Conservation (phyloP, 64 coral and sea anemone genomes). For the Actinia tenebrosa region DNA sequence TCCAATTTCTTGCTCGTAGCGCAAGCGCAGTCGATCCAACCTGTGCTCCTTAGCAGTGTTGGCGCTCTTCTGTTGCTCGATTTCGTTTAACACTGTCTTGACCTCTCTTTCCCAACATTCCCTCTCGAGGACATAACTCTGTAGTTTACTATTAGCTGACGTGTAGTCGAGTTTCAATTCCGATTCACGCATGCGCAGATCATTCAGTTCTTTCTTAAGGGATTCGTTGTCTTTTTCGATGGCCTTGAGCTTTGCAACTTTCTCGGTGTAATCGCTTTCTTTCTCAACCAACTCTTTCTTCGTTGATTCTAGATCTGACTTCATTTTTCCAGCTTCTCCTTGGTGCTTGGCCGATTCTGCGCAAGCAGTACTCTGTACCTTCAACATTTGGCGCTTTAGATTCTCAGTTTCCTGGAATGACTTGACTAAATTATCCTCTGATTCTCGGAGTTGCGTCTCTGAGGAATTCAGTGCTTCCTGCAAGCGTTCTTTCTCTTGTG, state of each 20-base stretch:
- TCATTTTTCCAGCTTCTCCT: constrained; percentile 59
- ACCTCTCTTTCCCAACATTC: constrained; percentile 91
- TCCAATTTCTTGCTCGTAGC: constrained; percentile 82
- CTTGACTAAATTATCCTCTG: constrained; percentile 47
- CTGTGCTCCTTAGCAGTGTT: constrained; percentile 74
- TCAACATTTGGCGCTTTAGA: constrained; percentile 70
- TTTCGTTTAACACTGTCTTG: constrained; percentile 69
- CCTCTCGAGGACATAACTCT: constrained; percentile 83
- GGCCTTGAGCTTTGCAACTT: constrained; percentile 42
- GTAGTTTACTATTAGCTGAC: constrained; percentile 83
- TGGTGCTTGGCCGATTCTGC: constrained; percentile 59
- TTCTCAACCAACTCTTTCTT: constrained; percentile 63
- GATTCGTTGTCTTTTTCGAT: constrained; percentile 78
- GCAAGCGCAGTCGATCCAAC: constrained; percentile 61
- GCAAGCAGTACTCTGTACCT: constrained; percentile 73
- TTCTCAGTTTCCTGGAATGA: constrained; percentile 71
- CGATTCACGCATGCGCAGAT: constrained; percentile 61
- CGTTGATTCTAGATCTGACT: constrained; percentile 50
- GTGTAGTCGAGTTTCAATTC: constrained; percentile 80
- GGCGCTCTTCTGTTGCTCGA: constrained; percentile 78
- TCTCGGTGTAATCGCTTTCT: constrained; percentile 47
- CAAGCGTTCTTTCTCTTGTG: constrained; percentile 36
- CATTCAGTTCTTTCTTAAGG: constrained; percentile 71
- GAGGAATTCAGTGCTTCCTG: constrained; percentile 17
- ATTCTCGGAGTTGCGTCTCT: constrained; percentile 29